Conservation (phyloP, 1,140 invertebrate genomes). For the Danaus melanippus region DNA sequence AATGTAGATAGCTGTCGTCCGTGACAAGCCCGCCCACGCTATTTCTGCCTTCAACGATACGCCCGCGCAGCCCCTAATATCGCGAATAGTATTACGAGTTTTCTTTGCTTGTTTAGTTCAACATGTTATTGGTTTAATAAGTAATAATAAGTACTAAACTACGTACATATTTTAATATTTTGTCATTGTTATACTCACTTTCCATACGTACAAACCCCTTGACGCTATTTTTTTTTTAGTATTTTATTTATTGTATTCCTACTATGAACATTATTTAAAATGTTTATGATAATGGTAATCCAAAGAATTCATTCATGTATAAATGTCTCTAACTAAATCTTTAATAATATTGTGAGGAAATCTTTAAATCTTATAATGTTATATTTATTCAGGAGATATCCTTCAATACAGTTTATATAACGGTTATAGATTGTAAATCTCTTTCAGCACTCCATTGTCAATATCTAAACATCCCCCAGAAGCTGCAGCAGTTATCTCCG, state of each 20-base stretch:
- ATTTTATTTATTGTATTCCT: no score
- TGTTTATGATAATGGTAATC: no score
- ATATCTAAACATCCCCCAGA: slow-evolving; percentile 49
- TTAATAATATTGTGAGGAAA: no score
- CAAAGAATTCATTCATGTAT: no score
- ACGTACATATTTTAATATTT: no score
- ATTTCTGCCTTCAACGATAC: slow-evolving; percentile 56
- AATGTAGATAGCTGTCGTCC: slow-evolving; percentile 59
- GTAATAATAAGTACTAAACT: no score
- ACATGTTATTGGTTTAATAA: no score
- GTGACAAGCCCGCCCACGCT: slow-evolving; percentile 63
- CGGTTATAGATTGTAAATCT: slow-evolving; percentile 28
- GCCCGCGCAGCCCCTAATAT: slow-evolving; percentile 31
- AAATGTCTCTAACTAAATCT: no score
- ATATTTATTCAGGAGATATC: not conserved
- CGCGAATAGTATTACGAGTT: no score
- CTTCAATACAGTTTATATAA: slow-evolving; percentile 4
- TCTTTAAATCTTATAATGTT: no score
- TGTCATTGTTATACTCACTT: not conserved
- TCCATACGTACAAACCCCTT: slow-evolving; percentile 8
- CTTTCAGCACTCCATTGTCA: slow-evolving; percentile 29
- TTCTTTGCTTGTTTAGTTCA: no score
- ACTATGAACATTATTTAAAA: no score
- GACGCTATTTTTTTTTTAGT: not conserved
- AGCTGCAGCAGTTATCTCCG: slow-evolving; percentile 49